Evolutionary conservation across 1,140 invertebrate genomes (phyloP).

Genomic region (Telenomus remus): DNA sequence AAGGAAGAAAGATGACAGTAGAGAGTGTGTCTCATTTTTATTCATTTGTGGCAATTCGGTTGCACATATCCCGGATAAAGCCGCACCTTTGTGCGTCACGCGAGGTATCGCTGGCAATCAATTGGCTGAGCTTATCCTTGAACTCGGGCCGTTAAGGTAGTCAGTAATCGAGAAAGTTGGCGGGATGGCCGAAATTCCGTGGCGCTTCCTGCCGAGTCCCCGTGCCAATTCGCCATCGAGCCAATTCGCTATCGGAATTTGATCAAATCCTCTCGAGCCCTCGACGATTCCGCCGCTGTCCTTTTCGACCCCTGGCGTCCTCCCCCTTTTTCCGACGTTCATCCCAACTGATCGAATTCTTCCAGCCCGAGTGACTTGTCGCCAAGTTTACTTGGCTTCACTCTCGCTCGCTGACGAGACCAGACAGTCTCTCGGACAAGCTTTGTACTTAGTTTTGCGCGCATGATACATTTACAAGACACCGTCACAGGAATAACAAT

Average conservation of each 20-base stretch:
- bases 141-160: slow-evolving; percentile 31
- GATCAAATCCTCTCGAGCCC: slow-evolving; percentile 68
- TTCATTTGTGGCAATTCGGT: slow-evolving; percentile 26
- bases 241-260: slow-evolving; percentile 73
- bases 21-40: slow-evolving; percentile 23
- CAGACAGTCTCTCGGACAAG: slow-evolving; percentile 16
- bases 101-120: slow-evolving; percentile 50
- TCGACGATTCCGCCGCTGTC: slow-evolving; percentile 36
- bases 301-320: slow-evolving; percentile 22
- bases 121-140: slow-evolving; percentile 59
- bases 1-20: neutral
- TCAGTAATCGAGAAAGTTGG: slow-evolving; percentile 63
- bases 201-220: slow-evolving; percentile 39
- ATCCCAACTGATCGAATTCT: slow-evolving; percentile 71
- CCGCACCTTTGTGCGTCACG: slow-evolving; percentile 24
- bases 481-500: slow-evolving; percentile 30
- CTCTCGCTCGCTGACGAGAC: slow-evolving; percentile 21
- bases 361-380: slow-evolving; percentile 73
- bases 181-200: slow-evolving; percentile 59
- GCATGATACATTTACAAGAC: slow-evolving; percentile 36
- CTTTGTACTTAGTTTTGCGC: slow-evolving; percentile 29
- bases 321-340: slow-evolving; percentile 37
- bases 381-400: slow-evolving; percentile 67
- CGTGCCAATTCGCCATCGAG: slow-evolving; percentile 40
- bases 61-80: neutral